Base-by-base conservation (phyloP, 2,113 vertebrate species). In the Alexandromys fortis region DNA sequence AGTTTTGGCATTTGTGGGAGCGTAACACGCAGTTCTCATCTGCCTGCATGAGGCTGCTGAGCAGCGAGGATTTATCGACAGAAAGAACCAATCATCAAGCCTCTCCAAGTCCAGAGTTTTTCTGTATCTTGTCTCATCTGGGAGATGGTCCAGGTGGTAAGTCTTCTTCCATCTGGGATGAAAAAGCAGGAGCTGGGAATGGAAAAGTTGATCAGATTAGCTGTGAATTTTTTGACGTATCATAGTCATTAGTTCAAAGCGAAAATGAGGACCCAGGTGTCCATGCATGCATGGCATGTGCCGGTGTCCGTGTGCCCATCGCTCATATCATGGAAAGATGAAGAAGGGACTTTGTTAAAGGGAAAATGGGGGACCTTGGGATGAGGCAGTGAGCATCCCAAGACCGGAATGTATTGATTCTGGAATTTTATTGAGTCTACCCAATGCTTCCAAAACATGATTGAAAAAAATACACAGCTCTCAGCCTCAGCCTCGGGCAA, bases 361-460 rank as follows among this genome's bases (percentile, higher is more conserved):
- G 76, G 93, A 47, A 94, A 85, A 68, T 83, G 75, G 8, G 79
- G 73, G 81, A 67, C 90, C 96, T 97, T 97, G 90, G 93, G 93
- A 96, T 95, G 96, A 97, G 63, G 96, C 83, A 76, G 21, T 86
- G 45, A 76, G 77, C 21, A 42, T 86, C 96, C 87, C 94, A 97
- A 95, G 94, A 81, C 96, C 97, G 83, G 89, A 86, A 28, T 78
- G 26, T 21, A 95, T 97, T 86, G 85, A 76, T 96, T 97, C 94
- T 97, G 96, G 94, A 98, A 97, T 97, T 83, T 92, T 95, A 97
- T 58, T 96, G 97, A 97, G 91, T 6, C 65, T 49, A 76, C 94
- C 97, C 91, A 91, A 94, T 95, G 82, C 76, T 97, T 95, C 96
- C 92, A 92, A 97, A 87, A 95, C n/a, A 91, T 97, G 97, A 98